Base-by-base conservation (phyloP, 2,797 vertebrate genomes). In the Rhabdomys pumilio region DNA sequence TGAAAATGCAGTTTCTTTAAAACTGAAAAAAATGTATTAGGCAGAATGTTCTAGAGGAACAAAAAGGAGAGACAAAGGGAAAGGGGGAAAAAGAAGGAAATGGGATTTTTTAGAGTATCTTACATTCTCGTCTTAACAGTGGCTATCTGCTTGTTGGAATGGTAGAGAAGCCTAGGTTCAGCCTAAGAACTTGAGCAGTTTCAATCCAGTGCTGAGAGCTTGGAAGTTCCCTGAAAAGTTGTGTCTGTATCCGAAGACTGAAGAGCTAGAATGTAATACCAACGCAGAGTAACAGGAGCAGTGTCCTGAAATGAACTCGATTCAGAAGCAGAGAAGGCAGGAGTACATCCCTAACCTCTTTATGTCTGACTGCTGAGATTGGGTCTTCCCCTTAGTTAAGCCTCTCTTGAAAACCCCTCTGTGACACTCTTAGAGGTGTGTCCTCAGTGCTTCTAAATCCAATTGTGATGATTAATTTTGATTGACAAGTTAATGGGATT, bases 1-100 rank as follows among this genome's bases (percentile, higher is more conserved):
- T 69, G 63, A 76, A 91, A 97, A 87, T 31, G 76, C 24, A 67
- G 17, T 93, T 93, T 93, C 79, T 91, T 96, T 93, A 81, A 95
- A 81, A 63, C 87, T 77, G 83, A 88, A 93, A 24, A 22, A 29
- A 86, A 84, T 69, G 31, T 86, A 24, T 69, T n/a, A 86, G 15
- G 24, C 67, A 73, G 9, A 34, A 55, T 73, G n/a, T n/a, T 88
- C 50, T 19, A 57, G 44, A 69, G 24, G 24, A 88, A 73, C 65
- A 72, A 38, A 72, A 38, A n/a, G 20, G 19, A 69, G 15, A 19
- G 41, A 34, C 26, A 31, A 20, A 47, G 29, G 17, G 41, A 50
- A 19, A 24, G 14, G 41, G 4, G 38, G 34, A 22, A 47, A 53
- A 26, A 19, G 24, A 67, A 20, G 6, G 19, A 50, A 86, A 31